A percentile compares a stretch with the other conserved stretches of the same genome.
Evolutionary conservation across 2,797 vertebrate species (phyloP).

Genomic region (Prionace glauca): DNA sequence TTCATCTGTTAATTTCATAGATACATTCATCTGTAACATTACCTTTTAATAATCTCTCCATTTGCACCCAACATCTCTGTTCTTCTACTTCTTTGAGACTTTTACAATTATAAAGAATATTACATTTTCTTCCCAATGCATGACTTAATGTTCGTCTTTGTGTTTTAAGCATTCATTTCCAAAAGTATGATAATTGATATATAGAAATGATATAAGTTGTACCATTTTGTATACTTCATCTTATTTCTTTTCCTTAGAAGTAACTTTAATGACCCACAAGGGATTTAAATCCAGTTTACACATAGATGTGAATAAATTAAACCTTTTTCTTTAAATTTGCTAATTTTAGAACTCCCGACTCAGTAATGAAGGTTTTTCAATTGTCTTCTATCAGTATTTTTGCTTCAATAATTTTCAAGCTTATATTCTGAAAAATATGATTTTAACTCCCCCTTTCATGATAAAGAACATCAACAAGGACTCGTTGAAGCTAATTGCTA

Average conservation of each 20-base stretch:
- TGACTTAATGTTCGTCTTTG: neutral
- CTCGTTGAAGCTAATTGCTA: neutral
- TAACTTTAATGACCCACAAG: neutral
- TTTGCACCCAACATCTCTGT: neutral
- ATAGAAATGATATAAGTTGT: neutral
- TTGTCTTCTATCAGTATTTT: neutral
- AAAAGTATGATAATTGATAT: neutral
- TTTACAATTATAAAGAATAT: neutral
- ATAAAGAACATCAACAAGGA: neutral
- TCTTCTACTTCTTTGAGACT: neutral
- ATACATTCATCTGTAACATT: neutral
- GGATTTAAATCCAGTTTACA: neutral
- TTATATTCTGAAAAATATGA: neutral
- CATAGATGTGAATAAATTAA: neutral
- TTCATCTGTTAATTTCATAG: neutral
- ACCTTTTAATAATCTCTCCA: neutral
- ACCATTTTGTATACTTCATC: neutral
- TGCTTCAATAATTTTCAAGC: neutral
- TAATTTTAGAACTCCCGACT: neutral
- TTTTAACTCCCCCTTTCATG: neutral
- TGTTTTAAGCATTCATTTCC: neutral
- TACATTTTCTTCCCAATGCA: neutral
- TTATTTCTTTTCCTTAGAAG: neutral
- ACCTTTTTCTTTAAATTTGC: neutral
- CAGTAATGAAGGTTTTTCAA: neutral